These are phyloP conservation scores for Clarias platycephalus DNA, from an alignment of 2,797 vertebrate species.

Conservation along the genomic window DNA sequence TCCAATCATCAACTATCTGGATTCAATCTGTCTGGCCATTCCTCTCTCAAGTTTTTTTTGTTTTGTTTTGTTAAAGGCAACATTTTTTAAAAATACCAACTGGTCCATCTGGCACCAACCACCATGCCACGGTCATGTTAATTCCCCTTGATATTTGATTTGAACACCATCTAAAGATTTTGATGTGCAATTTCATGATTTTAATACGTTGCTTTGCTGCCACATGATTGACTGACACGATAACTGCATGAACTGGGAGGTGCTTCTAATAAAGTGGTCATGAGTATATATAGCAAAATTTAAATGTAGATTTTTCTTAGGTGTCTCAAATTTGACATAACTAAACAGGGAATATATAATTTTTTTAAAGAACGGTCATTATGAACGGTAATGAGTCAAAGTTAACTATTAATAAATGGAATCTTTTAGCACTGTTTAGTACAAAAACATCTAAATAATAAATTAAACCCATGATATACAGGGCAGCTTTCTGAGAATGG, in stretches of 20 bases:
- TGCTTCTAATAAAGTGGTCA: neutral
- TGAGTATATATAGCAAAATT: neutral
- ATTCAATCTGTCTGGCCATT: neutral
- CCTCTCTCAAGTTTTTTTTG: too few relatives aligned
- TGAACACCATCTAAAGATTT: neutral
- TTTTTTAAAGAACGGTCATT: neutral
- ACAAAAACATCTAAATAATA: constrained; percentile 25
- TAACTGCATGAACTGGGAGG: neutral
- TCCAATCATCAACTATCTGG: neutral
- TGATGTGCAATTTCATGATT: neutral
- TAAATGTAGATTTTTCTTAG: neutral
- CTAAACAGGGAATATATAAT: neutral
- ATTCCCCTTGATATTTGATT: neutral
- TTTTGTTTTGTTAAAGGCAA: neutral
- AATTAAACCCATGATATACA: constrained; percentile 7
- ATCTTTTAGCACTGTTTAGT: neutral
- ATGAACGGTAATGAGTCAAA: neutral
- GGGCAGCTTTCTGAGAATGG: neutral
- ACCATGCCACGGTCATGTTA: neutral
- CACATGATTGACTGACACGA: neutral
- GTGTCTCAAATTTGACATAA: neutral
- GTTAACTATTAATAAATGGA: neutral
- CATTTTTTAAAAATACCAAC: neutral
- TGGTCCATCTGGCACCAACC: neutral
- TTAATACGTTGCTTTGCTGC: neutral